These are phyloP conservation scores for Coptodon bakossiorum DNA, from an alignment of 2,113 vertebrate genomes.

Conservation along the genomic window DNA sequence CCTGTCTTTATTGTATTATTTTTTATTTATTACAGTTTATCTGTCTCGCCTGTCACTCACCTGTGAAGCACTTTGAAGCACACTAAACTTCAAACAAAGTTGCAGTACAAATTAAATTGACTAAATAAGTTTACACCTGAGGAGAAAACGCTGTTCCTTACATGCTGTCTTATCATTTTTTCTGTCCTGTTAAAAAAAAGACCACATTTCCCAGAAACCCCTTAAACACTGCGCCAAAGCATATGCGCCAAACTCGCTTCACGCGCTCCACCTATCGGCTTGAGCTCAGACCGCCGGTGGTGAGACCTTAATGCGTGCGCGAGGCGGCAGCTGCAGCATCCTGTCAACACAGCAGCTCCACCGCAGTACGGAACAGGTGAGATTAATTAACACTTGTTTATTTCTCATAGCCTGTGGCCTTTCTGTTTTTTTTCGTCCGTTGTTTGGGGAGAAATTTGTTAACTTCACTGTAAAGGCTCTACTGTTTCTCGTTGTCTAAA, in stretches of 20 bases:
- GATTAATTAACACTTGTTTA: neutral
- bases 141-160: neutral
- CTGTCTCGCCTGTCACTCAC: neutral
- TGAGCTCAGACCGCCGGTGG: neutral
- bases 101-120: neutral
- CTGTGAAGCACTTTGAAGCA: neutral
- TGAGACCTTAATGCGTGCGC: neutral
- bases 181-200: neutral
- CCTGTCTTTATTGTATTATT: neutral
- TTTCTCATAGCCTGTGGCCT: neutral
- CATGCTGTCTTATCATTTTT: neutral
- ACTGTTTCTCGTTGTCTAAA: neutral
- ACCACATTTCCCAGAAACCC: conserved; percentile 62
- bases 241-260: conserved; percentile 28
- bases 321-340: conserved; percentile 32
- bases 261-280: conserved; percentile 63
- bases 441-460: neutral
- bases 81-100: neutral
- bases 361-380: conserved; percentile 62
- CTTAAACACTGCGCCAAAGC: conserved; percentile 57
- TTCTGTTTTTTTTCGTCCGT: neutral
- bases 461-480: neutral
- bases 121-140: neutral
- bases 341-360: neutral
- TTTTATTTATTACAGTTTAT: neutral